Conservation (phyloP, 23 tunicate genomes). For the Ascidia mentula region DNA sequence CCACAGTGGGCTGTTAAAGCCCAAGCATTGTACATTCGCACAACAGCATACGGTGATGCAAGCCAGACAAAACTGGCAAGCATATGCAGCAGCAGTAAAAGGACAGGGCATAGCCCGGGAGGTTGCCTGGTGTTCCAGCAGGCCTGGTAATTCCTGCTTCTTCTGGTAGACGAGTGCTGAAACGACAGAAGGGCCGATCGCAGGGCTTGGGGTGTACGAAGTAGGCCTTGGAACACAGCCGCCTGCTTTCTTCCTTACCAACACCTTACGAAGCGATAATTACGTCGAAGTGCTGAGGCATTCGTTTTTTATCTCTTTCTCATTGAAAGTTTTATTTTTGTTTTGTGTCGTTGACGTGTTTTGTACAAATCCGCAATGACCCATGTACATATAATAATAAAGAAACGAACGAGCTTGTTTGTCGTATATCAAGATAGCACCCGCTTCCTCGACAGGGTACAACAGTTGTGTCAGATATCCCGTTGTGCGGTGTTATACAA, state of each 20-base stretch:
- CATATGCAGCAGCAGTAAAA: not conserved
- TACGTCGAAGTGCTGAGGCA: constrained; percentile 4
- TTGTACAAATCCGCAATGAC: not conserved
- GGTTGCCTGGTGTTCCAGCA: not conserved
- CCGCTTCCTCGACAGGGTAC: no score
- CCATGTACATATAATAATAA: not conserved
- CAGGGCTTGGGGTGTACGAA: not conserved
- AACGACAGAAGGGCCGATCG: not conserved
- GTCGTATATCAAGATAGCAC: no score
- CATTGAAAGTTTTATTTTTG: constrained; percentile 1
- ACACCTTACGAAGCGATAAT: not conserved
- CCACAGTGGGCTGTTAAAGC: not conserved
- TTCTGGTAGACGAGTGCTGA: not conserved
- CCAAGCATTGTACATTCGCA: not conserved
- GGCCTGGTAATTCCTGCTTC: not conserved
- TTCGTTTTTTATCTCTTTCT: not conserved
- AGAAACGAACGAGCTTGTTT: not conserved
- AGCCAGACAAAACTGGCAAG: not conserved
- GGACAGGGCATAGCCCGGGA: no score
- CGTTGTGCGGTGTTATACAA: no score
- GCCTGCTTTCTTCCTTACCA: not conserved
- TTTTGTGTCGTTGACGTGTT: constrained; percentile 5
- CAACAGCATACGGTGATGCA: constrained; percentile 2
- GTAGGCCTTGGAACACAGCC: not conserved
- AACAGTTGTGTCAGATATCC: not conserved